A percentile compares a stretch with the other conserved stretches of the same genome.
Conservation (phyloP, 37 sponge, comb jelly and placozoan species). For the Dysidea cf. avara region DNA sequence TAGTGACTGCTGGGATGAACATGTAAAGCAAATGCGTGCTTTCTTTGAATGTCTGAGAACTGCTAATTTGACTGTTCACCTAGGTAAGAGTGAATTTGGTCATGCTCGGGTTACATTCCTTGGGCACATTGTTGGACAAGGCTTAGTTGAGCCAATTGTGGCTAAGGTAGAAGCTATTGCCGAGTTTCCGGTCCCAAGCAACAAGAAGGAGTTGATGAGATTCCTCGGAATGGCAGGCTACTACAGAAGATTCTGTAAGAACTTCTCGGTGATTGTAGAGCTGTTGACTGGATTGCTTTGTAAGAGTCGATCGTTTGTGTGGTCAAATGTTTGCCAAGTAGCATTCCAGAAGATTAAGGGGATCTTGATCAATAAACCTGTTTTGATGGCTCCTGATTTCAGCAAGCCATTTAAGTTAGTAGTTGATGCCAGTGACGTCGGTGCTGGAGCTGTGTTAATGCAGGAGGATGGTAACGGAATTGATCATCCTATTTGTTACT, state of each 20-base stretch:
- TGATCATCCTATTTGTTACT: no score
- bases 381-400: conserved; percentile 21
- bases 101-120: conserved; percentile 25
- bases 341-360: conserved; percentile 33
- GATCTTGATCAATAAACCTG: conserved; percentile 16
- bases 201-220: conserved; percentile 18
- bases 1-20: conserved; percentile 37
- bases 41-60: conserved; percentile 2
- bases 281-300: conserved; percentile 23
- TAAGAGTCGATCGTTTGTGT: conserved; percentile 17
- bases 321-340: conserved; percentile 21
- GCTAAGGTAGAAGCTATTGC: conserved; percentile 24
- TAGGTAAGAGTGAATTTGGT: no score
- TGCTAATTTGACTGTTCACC: conserved; percentile 29
- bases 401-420: conserved; percentile 19
- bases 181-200: conserved; percentile 5
- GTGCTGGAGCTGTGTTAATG: no score
- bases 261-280: conserved; percentile 10
- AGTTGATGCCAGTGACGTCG: no score
- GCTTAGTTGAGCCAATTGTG: conserved; percentile 5
- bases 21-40: conserved; percentile 20
- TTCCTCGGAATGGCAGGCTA: no score
- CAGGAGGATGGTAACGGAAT: no score
- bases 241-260: no score
- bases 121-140: conserved; percentile 25